Percentiles rank a stretch among this genome's conserved stretches.
Conservation (phyloP, 2,113 vertebrate species). For the Pionites leucogaster region DNA sequence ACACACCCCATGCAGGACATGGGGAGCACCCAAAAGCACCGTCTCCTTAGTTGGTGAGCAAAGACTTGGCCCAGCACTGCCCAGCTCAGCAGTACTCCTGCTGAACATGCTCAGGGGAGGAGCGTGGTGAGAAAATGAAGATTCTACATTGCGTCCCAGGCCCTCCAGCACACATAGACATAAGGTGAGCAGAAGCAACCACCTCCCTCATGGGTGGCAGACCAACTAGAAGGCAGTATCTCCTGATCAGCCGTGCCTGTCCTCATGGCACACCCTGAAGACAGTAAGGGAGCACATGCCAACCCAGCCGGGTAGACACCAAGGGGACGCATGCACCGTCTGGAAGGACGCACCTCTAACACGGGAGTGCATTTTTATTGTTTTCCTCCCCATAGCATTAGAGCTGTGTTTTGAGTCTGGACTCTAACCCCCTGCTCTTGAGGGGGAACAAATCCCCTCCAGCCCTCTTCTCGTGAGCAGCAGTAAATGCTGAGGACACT, state of each 20-base stretch:
- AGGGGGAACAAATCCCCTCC: fast-evolving
- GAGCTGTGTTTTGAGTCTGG: not conserved
- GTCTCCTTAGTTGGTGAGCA: not conserved
- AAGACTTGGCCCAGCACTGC: not conserved
- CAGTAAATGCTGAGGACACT: not conserved
- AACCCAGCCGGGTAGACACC: not conserved
- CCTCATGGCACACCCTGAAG: not conserved
- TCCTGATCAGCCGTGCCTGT: not conserved
- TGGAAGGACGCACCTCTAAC: not conserved
- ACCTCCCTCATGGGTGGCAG: not conserved
- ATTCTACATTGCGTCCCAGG: not conserved
- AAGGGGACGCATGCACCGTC: fast-evolving
- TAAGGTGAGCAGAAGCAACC: not conserved
- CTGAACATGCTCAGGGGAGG: not conserved
- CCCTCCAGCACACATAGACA: not conserved
- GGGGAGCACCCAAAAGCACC: too few relatives aligned
- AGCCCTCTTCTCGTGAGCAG: not conserved
- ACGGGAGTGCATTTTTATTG: not conserved
- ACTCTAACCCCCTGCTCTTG: not conserved
- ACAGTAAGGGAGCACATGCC: not conserved
- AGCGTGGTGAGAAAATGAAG: fast-evolving
- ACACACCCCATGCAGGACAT: fast-evolving
- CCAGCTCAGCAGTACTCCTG: not conserved
- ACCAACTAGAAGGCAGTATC: not conserved
- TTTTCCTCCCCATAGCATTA: not conserved